Conservation (phyloP, 2,888 invertebrate genomes). For the Osedax frankpressi region DNA sequence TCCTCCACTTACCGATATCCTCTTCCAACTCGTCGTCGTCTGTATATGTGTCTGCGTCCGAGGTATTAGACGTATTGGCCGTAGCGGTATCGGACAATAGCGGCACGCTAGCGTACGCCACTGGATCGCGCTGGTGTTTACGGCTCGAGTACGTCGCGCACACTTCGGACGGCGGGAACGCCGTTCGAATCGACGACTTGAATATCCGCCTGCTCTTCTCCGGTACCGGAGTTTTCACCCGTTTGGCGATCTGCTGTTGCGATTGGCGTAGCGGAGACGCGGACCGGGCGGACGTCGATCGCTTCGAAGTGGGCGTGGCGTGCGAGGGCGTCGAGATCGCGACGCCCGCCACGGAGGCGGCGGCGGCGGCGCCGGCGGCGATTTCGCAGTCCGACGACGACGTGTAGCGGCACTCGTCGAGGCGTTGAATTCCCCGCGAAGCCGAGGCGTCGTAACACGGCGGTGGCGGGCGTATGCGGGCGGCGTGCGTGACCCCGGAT, state of each 20-base stretch:
- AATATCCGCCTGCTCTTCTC: neutral
- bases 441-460: neutral
- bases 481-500: too few relatives aligned
- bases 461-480: neutral
- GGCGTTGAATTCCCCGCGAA: too few relatives aligned
- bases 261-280: neutral
- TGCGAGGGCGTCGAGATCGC: too few relatives aligned
- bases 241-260: neutral
- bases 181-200: neutral
- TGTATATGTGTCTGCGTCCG: neutral
- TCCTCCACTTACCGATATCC: neutral
- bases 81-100: neutral
- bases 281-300: too few relatives aligned
- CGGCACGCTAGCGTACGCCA: neutral
- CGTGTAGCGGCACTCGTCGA: too few relatives aligned
- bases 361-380: too few relatives aligned
- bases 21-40: neutral
- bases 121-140: neutral
- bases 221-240: neutral
- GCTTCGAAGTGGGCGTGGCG: too few relatives aligned
- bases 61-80: too few relatives aligned
- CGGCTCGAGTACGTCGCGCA: too few relatives aligned
- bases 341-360: too few relatives aligned
- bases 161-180: neutral
- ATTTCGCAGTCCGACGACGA: neutral